Evolutionary conservation across 2,797 vertebrate genomes (phyloP), one percentile per base, ranked within the genome.

Genomic region (Poecilia picta): DNA sequence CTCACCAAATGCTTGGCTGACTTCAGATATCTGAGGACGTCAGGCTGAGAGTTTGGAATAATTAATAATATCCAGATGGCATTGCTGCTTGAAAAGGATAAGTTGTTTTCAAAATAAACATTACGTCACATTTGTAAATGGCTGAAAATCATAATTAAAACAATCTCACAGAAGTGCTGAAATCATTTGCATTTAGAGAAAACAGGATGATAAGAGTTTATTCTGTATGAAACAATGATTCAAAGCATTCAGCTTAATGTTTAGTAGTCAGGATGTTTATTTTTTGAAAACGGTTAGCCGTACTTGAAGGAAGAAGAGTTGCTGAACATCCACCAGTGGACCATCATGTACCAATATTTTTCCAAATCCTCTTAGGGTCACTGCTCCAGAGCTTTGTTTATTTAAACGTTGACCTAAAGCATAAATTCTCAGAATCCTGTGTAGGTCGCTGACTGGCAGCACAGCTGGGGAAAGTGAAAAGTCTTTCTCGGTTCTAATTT

Each of bases 401-500:
- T 49, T 79, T 73, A 72, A 85, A 83, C 77, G 62, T 49, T 77
- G 80, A 81, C 75, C 53, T 76, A 49, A 66, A 85, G 82, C 43
- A 77, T 76, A 33, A 25, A 55, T 25, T 45, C 74, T 73, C 77
- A 74, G 66, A 53, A 77, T 31, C 39, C 36, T 70, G 55, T 78
- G 70, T 73, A 68, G 71, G 64, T 25, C 75, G 33, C 16, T 88
- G 83, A 88, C 78, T 89, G 87, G 89, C 82, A 83, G 78, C 86
- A 75, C 83, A 89, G 79, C 83, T 85, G 85, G 73, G 81, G 81
- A 77, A 89, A 83, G 84, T 87, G 84, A 89, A 74, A 91, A 87
- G 81, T 79, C 83, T 84, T 88, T 89, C 76, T 82, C 89, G 89
- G 80, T 82, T 90, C 88, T 76, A 89, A 76, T 87, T 90, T 89